phyloP scores from a whole-genome alignment of 2,888 invertebrate species.

The Molorchus minor region DNA sequence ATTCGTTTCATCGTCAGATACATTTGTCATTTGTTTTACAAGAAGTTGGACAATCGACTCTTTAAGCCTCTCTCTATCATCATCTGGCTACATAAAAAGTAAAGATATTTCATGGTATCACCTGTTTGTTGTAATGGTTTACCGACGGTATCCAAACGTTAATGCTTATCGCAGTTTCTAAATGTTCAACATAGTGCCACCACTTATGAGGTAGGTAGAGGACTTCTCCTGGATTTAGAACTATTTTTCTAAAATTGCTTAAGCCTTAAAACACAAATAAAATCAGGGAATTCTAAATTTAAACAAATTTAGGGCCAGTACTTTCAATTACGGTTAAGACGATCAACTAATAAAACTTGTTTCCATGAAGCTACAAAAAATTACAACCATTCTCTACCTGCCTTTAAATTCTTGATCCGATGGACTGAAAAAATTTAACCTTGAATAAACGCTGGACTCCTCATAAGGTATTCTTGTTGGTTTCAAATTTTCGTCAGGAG shows the following conservation, averaged over 20 bases:
- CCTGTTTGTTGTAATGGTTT: constrained; percentile 46
- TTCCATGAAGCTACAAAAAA: no score
- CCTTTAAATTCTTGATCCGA: constrained; percentile 64
- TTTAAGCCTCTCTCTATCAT: constrained; percentile 66
- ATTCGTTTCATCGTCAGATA: constrained; percentile 64
- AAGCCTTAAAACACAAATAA: constrained; percentile 45
- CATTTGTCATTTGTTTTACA: constrained; percentile 69
- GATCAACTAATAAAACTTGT: no score
- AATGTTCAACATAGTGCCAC: constrained; percentile 98
- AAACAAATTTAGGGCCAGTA: no score
- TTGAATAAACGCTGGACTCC: constrained; percentile 93
- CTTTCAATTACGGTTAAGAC: no score
- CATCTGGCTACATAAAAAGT: constrained; percentile 55
- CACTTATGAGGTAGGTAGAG: constrained; percentile 89
- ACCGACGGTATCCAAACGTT: constrained; percentile 81
- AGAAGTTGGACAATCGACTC: constrained; percentile 77
- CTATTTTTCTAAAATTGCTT: constrained; percentile 64
- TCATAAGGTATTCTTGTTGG: constrained; percentile 93
- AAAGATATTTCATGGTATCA: constrained; percentile 1
- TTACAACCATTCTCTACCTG: no score
- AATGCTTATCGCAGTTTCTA: constrained; percentile 71
- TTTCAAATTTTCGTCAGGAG: constrained; percentile 77
- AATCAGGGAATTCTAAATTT: no score
- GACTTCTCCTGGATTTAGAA: constrained; percentile 84
- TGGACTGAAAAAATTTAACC: constrained; percentile 81